phyloP scores from a whole-genome alignment of 2,888 invertebrate genomes.

The Dichetophora obliterata region DNA sequence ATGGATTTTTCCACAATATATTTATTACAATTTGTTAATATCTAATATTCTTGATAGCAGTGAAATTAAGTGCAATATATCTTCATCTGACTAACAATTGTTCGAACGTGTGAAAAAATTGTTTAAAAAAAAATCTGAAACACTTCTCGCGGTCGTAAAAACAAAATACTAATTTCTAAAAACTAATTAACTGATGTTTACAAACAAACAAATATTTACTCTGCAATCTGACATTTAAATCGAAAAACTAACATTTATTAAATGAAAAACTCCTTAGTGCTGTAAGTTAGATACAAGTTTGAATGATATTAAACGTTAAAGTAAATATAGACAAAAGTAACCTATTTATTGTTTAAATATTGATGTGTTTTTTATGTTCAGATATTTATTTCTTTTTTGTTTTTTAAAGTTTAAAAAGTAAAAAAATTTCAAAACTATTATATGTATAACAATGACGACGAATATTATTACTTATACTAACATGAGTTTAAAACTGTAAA shows the following conservation, averaged over 20 bases:
- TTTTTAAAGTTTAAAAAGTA: conserved; percentile 27
- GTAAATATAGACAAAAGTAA: conserved; percentile 12
- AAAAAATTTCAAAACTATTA: conserved; percentile 27
- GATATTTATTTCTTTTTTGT: conserved; percentile 25
- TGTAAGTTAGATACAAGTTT: conserved; percentile 18
- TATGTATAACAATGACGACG: conserved; percentile 30
- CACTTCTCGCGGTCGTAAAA: not conserved
- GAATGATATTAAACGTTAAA: conserved; percentile 16
- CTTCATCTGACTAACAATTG: too few species aligned
- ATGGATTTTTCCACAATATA: too few species aligned
- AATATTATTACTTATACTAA: conserved; percentile 36
- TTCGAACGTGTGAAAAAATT: too few species aligned
- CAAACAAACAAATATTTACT: conserved; percentile 10
- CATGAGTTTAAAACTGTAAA: conserved; percentile 41
- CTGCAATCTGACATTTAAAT: not conserved
- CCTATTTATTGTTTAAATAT: conserved; percentile 12
- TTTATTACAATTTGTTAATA: too few species aligned
- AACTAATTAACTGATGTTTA: not conserved
- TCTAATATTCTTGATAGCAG: not conserved
- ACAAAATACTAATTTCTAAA: not conserved
- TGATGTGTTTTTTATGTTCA: conserved; percentile 1
- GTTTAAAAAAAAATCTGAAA: not conserved
- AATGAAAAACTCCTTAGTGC: conserved; percentile 1
- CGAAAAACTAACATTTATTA: conserved; percentile 16
- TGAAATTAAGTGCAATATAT: conserved; percentile 13